Percentiles rank a stretch among this genome's conserved stretches.
phyloP scores from a whole-genome alignment of 2,888 invertebrate species.

The Drosophila limbata region DNA sequence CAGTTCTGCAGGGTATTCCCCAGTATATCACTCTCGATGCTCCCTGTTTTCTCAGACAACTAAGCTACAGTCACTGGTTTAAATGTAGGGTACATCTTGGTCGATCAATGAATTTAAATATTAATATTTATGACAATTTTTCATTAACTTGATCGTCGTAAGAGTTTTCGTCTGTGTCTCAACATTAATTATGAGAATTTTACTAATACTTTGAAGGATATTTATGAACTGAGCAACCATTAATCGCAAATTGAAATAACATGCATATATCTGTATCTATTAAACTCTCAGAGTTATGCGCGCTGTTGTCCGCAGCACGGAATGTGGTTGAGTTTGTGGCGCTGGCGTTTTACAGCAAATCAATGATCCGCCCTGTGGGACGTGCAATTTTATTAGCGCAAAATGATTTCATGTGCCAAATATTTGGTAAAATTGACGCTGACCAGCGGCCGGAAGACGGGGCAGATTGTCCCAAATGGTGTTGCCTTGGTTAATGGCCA shows the following conservation, averaged over 20 bases:
- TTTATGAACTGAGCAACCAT: conserved; percentile 42
- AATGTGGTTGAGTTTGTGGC: conserved; percentile 48
- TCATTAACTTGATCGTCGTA: not conserved
- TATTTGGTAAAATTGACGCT: conserved; percentile 71
- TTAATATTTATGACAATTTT: not conserved
- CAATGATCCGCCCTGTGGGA: conserved; percentile 64
- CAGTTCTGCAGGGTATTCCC: no score
- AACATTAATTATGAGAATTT: conserved; percentile 20
- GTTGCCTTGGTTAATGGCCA: conserved; percentile 61
- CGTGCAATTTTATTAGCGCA: conserved; percentile 73
- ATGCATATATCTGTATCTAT: not conserved
- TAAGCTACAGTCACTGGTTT: no score
- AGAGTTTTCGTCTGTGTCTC: not conserved
- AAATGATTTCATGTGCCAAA: conserved; percentile 81
- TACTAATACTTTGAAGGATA: conserved; percentile 5
- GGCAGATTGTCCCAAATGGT: conserved; percentile 50
- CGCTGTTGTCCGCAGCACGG: conserved; percentile 7
- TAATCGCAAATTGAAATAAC: conserved; percentile 30
- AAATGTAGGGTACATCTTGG: not conserved
- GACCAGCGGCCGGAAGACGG: conserved; percentile 21
- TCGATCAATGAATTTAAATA: no score
- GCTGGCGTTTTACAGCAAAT: conserved; percentile 71
- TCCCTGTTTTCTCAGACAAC: no score
- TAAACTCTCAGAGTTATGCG: not conserved
- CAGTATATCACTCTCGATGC: no score